Evolutionary conservation across 2,888 invertebrate genomes (phyloP).

Genomic region (Cerastis leucographa): DNA sequence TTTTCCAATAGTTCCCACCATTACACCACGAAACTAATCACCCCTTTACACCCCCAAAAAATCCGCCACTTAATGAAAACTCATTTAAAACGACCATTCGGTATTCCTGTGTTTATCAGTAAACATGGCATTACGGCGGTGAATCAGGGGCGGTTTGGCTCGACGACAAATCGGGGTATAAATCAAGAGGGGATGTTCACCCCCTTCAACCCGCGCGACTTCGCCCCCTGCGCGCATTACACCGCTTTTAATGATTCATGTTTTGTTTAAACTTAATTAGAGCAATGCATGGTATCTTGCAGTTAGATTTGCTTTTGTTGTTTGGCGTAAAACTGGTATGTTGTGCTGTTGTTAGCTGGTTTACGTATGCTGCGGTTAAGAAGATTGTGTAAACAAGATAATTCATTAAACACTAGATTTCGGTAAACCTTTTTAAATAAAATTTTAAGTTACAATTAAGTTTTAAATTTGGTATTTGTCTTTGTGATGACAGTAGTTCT

Average conservation of each 20-base stretch:
- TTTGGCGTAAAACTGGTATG: constrained; percentile 34
- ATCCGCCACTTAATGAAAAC: constrained; percentile 60
- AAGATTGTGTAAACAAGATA: not conserved
- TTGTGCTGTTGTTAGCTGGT: constrained; percentile 1
- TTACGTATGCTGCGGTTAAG: not conserved
- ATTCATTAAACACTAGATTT: not conserved
- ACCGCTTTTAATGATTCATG: constrained; percentile 72
- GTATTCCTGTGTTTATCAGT: constrained; percentile 68
- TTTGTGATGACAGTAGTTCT: too few relatives aligned
- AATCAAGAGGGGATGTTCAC: constrained; percentile 73
- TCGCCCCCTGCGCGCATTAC: constrained; percentile 54
- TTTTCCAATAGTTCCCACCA: not conserved
- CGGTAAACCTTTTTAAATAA: not conserved
- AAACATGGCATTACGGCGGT: constrained; percentile 71
- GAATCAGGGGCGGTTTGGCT: constrained; percentile 80
- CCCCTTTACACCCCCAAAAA: constrained; percentile 22
- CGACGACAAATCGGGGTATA: constrained; percentile 81
- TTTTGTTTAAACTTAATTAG: constrained; percentile 72
- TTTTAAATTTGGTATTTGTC: too few relatives aligned
- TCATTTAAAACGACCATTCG: constrained; percentile 61
- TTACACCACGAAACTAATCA: constrained; percentile 20
- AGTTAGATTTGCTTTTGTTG: constrained; percentile 57
- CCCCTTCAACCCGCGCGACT: constrained; percentile 30
- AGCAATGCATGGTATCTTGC: constrained; percentile 62
- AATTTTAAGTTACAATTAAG: too few relatives aligned